These are phyloP conservation scores for Chymomyza fuscimana DNA, from an alignment of 2,888 invertebrate genomes.

Conservation along the genomic window DNA sequence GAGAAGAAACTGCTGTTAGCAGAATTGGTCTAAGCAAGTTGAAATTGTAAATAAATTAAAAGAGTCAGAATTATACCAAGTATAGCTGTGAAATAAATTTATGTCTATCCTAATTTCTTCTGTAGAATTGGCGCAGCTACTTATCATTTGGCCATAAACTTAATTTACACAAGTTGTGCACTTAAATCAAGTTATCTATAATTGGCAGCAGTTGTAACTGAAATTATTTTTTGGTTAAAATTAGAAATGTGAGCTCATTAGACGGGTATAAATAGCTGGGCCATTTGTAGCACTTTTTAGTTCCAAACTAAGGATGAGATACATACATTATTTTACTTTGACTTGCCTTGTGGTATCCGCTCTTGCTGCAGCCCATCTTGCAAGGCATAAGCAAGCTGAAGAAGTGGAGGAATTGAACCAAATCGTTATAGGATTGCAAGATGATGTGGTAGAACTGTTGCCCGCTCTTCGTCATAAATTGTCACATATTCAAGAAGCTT, in stretches of 20 bases:
- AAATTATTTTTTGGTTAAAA: too few relatives aligned
- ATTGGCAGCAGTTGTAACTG: not conserved
- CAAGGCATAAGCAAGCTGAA: not conserved
- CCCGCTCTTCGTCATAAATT: too few relatives aligned
- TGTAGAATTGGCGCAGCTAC: too few relatives aligned
- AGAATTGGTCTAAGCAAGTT: not conserved
- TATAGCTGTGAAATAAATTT: constrained; percentile 1
- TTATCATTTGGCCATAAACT: not conserved
- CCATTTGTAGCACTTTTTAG: not conserved
- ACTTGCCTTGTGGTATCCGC: not conserved
- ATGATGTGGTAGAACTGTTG: not conserved
- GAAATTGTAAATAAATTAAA: not conserved
- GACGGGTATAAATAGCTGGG: not conserved
- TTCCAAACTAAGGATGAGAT: not conserved
- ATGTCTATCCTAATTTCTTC: not conserved
- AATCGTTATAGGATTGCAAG: not conserved
- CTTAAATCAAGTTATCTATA: constrained; percentile 4
- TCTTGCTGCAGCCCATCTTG: not conserved
- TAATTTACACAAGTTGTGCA: not conserved
- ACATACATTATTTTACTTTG: not conserved
- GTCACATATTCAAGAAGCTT: too few relatives aligned
- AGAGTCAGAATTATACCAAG: not conserved
- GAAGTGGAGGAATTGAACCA: constrained; percentile 6
- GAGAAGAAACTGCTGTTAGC: constrained; percentile 16
- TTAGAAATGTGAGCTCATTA: not conserved